Evolutionary conservation across 2,113 vertebrate species (phyloP).

Genomic region (Callipepla californica): DNA sequence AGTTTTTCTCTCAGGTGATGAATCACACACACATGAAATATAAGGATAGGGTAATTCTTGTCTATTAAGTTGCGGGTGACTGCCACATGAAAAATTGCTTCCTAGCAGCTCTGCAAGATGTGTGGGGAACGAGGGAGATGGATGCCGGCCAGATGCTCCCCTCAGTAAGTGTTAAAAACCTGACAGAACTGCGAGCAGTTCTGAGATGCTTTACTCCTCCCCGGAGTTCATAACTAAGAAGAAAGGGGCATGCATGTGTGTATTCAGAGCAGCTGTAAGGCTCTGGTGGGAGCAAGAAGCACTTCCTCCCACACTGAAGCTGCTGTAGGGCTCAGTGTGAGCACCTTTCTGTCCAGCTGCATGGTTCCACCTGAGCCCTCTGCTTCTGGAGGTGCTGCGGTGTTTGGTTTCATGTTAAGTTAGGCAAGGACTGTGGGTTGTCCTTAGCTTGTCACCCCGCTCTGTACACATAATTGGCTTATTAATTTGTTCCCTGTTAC

Average conservation of each 20-base stretch:
- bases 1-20: neutral
- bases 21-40: neutral
- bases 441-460: neutral
- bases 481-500: neutral
- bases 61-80: neutral
- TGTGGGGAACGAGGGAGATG: neutral
- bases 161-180: neutral
- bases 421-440: neutral
- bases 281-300: neutral
- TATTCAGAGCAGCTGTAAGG: neutral
- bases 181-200: neutral
- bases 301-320: neutral
- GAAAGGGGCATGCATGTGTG: rapidly evolving
- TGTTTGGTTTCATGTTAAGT: neutral
- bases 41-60: neutral
- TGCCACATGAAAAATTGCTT: conserved; percentile 9
- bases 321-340: rapidly evolving
- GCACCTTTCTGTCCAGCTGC: neutral
- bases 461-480: neutral
- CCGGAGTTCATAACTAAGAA: neutral
- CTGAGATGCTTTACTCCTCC: neutral
- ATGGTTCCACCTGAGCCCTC: neutral
- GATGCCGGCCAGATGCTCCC: conserved; percentile 27
- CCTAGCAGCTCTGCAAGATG: neutral
- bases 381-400: neutral